Evolutionary conservation across 64 coral and sea anemone species (phyloP), one percentile per base, ranked within the genome.

Genomic region (Orbicella faveolata): DNA sequence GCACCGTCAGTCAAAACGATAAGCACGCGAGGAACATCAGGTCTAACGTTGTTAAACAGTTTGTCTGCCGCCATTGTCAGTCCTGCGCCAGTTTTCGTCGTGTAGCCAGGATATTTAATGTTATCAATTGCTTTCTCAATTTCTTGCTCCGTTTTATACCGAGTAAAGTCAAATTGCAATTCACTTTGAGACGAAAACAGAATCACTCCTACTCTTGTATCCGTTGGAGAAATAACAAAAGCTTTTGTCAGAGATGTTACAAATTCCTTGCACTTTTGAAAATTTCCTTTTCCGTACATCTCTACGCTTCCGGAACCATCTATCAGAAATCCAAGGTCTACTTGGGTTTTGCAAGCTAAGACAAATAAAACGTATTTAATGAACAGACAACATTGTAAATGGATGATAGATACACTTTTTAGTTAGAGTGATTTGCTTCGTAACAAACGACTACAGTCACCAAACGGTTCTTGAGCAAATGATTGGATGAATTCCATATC

Each of bases 231-330:
- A 26, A 91, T 72, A 57, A 83, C 89, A 91, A 91, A 91, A 30
- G 89, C 30, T 18, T 17, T 61, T 4, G 74, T 53, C 1, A 91
- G 48, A 4, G 67, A 74, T 51, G 76, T 91, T 21, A 91, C 77
- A 41, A 91, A 91, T 21, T 91, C 39, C 54, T 84, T 36, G 33
- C 79, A 84, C 55, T 63, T 91, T 62, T 84, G 23, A 66, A 91
- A 91, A 21, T 80, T 91, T 65, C 89, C 89, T 48, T 25, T 91
- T 13, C 89, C 89, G 53, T 91, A 91, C 89, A 91, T 91, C 74
- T 91, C 89, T 52, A 91, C 30, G 89, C 89, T 91, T 51, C 74
- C 89, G 16, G 89, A 90, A 21, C 76, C 88, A 15, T 90, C 88
- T 19, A 90, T 90, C 1, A 89, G 51, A 57, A 90, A 90, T 0